Percentiles rank a stretch among this genome's conserved stretches.
These are phyloP conservation scores for Xenus cinereus DNA, from an alignment of 2,113 vertebrate species.

Conservation along the genomic window DNA sequence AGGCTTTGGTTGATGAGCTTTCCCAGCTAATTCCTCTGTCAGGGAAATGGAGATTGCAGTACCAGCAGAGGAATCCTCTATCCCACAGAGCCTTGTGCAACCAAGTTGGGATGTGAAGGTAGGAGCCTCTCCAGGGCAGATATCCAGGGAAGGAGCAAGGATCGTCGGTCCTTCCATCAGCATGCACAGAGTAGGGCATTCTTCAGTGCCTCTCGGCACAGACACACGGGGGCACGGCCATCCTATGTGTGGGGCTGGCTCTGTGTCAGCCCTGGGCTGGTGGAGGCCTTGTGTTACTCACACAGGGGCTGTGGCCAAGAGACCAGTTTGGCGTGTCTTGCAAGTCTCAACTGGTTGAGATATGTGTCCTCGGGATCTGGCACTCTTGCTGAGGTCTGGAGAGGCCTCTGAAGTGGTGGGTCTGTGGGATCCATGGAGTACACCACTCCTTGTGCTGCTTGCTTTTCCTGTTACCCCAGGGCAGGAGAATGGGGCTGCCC, in stretches of 20 bases:
- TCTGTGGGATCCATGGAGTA: background rate
- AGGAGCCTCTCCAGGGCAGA: background rate
- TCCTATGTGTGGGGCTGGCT: background rate
- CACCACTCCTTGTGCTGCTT: background rate
- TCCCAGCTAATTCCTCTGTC: background rate
- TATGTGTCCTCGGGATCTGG: background rate
- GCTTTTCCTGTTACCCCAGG: background rate
- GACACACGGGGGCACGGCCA: accelerated
- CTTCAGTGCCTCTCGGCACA: background rate
- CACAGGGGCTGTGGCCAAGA: background rate
- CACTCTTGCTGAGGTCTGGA: background rate
- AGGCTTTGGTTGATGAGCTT: background rate
- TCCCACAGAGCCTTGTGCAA: background rate
- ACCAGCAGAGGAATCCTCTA: background rate
- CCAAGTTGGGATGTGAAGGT: background rate
- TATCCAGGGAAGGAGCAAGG: background rate
- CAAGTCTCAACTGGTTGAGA: background rate
- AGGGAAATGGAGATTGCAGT: background rate
- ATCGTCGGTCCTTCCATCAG: background rate
- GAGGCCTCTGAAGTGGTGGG: background rate
- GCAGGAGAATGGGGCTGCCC: background rate
- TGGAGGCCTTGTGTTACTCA: background rate
- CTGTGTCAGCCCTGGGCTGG: background rate
- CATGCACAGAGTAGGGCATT: accelerated
- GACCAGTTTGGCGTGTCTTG: background rate